Base-by-base conservation (phyloP, 2,888 invertebrate genomes). In the Epinotia bilunana region DNA sequence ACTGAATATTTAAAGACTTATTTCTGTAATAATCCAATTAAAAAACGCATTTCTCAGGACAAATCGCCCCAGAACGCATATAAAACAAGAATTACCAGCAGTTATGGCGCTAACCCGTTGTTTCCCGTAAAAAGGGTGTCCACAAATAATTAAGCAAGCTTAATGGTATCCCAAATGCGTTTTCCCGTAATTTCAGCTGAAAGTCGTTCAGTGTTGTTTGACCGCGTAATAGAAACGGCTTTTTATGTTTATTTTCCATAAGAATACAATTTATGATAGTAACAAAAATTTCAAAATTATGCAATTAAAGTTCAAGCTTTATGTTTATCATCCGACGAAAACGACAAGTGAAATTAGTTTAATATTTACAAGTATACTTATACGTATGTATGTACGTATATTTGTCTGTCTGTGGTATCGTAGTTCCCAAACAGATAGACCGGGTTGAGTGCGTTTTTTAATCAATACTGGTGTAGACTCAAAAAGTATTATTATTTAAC, bases 71-170 rank as follows among this genome's bases (percentile, higher is more conserved):
- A 65, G 67, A 57, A 49, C 39, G 49, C 74, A 43, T 76, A 68
- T 77, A 72, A 76, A 79, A 76, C 71, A 78, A 79, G 73, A 76
- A 78, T 79, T 78, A 78, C 77, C 65, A 57, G 53, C 74, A 72
- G 77, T 79, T 77, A 78, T 63, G 63, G 53, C 33, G 53, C 60
- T 23, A 65, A 70, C 58, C 53, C 43, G 65, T 71, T 67, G 65
- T 71, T 53, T 28, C 43, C 53, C 55, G 61, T 64, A 73, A 46
- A 68, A 72, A 75, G 64, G 71, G 49, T 68, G 73, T 67, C 63
- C 57, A 76, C 77, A 81, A 80, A 79, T 78, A 81, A 81, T 81
- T 80, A 79, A 77, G 65, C 78, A 77, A 58, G 71, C 46, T 71
- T 80, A 80, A 81, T 79, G 79, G 76, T 73, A 55, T 67, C 68